A percentile compares a stretch with the other conserved stretches of the same genome.
Evolutionary conservation across 2,888 invertebrate species (phyloP).

Genomic region (Gonocerus acuteangulatus): DNA sequence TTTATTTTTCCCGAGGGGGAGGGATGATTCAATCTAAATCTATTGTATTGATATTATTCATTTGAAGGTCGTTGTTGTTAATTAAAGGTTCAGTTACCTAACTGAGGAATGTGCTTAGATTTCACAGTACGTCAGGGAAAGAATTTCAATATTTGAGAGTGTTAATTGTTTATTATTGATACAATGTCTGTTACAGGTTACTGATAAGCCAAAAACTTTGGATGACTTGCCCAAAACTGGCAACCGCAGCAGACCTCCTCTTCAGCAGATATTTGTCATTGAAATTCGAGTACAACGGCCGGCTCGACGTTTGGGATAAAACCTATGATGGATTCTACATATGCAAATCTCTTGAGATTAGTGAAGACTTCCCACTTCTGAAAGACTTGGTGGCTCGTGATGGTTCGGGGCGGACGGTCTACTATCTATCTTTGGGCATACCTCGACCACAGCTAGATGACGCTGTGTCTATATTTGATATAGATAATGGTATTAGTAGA

Average conservation of each 20-base stretch:
- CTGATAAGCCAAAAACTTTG: slow-evolving; percentile 18
- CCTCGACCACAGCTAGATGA: neutral
- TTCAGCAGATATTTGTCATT: slow-evolving; percentile 47
- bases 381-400: neutral
- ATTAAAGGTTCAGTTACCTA: too few species aligned
- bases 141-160: too few species aligned
- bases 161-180: too few species aligned
- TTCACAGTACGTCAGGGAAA: too few species aligned
- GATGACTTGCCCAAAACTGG: slow-evolving; percentile 49
- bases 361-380: neutral
- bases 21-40: too few species aligned
- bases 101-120: too few species aligned
- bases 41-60: too few species aligned
- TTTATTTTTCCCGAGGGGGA: too few species aligned
- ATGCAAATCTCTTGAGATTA: neutral
- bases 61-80: too few species aligned
- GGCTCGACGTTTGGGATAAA: slow-evolving; percentile 53
- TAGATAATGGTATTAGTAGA: slow-evolving; percentile 1
- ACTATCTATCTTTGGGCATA: neutral
- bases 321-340: slow-evolving; percentile 45
- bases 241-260: slow-evolving; percentile 53
- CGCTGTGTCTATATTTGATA: neutral
- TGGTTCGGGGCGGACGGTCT: neutral
- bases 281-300: slow-evolving; percentile 56
- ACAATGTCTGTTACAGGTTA: too few species aligned